These are phyloP conservation scores for Micropterix aruncella DNA, from an alignment of 2,888 invertebrate genomes.

Conservation along the genomic window DNA sequence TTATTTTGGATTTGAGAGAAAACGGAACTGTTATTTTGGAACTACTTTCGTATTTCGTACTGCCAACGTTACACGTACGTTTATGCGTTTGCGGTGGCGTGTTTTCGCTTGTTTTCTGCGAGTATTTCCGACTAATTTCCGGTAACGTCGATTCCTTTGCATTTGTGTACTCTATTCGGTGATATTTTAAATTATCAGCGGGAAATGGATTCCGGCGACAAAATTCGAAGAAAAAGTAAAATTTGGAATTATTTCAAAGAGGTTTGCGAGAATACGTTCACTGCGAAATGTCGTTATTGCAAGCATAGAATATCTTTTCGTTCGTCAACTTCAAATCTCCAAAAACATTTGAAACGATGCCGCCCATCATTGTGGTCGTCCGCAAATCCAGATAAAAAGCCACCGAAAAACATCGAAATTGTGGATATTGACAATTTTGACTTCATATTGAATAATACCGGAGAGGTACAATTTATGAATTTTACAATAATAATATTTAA, in stretches of 20 bases:
- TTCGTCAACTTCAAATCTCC: neutral
- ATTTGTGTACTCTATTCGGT: neutral
- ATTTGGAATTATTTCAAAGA: neutral
- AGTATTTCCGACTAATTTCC: too few species aligned
- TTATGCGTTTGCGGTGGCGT: too few species aligned
- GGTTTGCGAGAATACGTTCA: neutral
- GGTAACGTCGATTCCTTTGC: neutral
- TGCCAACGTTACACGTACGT: neutral
- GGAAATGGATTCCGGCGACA: neutral
- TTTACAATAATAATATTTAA: too few species aligned
- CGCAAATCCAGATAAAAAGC: neutral
- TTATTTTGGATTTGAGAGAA: too few species aligned
- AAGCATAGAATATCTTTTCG: neutral
- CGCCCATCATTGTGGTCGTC: too few species aligned
- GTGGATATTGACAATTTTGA: neutral
- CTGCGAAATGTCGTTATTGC: neutral
- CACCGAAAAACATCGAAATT: neutral
- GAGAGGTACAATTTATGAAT: too few species aligned
- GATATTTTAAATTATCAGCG: neutral
- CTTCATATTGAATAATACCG: too few species aligned
- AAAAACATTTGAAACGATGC: neutral
- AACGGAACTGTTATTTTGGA: too few species aligned
- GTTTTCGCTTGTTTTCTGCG: too few species aligned
- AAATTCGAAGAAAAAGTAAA: neutral
- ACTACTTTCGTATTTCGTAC: too few species aligned